Evolutionary conservation across 2,113 vertebrate species (phyloP), one percentile per base, ranked within the genome.

Genomic region (Leucosticte australis): DNA sequence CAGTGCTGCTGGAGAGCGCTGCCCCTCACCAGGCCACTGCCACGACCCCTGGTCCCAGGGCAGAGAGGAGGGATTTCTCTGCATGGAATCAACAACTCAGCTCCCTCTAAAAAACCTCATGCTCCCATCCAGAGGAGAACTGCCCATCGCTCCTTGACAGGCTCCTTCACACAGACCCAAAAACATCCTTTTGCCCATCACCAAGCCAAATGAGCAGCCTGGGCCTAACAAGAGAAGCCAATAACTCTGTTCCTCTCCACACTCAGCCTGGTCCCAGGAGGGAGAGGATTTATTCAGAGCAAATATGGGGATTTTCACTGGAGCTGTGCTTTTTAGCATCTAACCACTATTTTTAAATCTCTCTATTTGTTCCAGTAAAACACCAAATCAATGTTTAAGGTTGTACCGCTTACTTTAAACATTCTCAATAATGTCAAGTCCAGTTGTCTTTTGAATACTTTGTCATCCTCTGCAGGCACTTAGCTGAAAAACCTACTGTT

Each of bases 1-100:
- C 52, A 37, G 65, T 4, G 7, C 41, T 1, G 0, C 1, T 0
- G 31, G 37, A 64, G 26, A 74, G 52, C 1, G 0, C 15, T n/a
- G 63, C 37, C 49, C 60, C 73, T 60, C 0, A 0, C 26, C 27
- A 33, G 11, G 13, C 41, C 44, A 8, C 65, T 16, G 0, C 44
- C 4, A 2, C 14, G 20, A 74, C 46, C 60, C 44, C 56, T 47
- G 14, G 2, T 7, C 31, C 13, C 2, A 1, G 56, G 41, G 41
- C 67, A 57, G 11, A 73, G 33, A 12, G 30, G 5, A 42, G 10
- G 19, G 33, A 64, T 31, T 69, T 74, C 33, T 71, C 42, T 18
- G 5, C 27, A 49, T 0, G 0, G n/a, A 35, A 57, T 37, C 37
- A 63, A 18, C 33, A 63, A 1, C 39, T 42, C 37, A 26, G 11